Evolutionary conservation across 2,888 invertebrate genomes (phyloP), one percentile per base, ranked within the genome.

Genomic region (Zhengitettix transpicula): DNA sequence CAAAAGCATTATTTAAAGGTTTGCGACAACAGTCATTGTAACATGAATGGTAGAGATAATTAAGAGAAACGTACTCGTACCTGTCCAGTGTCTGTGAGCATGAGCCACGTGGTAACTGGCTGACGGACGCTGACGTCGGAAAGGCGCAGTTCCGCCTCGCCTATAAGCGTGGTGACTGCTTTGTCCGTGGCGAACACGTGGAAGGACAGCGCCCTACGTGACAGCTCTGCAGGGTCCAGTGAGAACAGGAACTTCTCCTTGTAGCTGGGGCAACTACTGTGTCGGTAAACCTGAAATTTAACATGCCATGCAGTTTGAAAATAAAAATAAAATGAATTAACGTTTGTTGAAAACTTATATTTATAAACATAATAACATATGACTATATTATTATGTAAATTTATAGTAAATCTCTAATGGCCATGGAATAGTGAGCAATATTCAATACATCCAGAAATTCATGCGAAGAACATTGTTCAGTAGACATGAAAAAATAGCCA

Each of bases 81-180:
- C 75, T 84, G 83, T 65, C 84, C 82, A 10, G 85, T 83, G 68
- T 87, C 87, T 1, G 84, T 79, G 3, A 89, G 75, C 1, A 85
- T 82, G 61, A 89, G 78, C 87, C 88, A 89, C n/a, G 85, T 85
- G 57, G 86, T 86, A 55, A 84, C 80, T 1, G 87, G 83, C 47
- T 82, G 81, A 55, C 80, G 72, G 10, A 83, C 73, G 62, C 80
- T 80, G 61, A 85, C 76, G 69, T 83, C 83, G 12, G 78, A 77
- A 44, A 87, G 73, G 65, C 82, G 78, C 64, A 87, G 74, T 68
- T 86, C 85, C 10, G 83, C 82, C 70, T 86, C 85, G 1, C 83
- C 83, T 66, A 80, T 78, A 54, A 84, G 71, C 0, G 82, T 81
- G 68, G 82, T 82, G 58, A 81, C 78, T 60, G 75, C 78, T 63